phyloP scores from a whole-genome alignment of 2,888 invertebrate genomes.

The Dolichomitus sp. region DNA sequence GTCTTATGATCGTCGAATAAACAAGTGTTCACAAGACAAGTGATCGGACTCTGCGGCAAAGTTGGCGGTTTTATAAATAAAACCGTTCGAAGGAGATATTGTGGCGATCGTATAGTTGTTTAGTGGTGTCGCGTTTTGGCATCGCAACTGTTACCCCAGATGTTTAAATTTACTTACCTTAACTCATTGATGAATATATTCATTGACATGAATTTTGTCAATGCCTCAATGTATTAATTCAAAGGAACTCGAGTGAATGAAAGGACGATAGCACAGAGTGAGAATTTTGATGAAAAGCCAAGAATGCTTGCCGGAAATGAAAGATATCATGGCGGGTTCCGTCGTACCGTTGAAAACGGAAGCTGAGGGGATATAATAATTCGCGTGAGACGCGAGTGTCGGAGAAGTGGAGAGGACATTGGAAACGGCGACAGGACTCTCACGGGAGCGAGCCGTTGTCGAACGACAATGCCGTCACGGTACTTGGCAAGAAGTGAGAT shows the following conservation, averaged over 20 bases:
- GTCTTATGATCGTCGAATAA: too few species aligned
- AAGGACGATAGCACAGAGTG: constrained; percentile 61
- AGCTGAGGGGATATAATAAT: constrained; percentile 25
- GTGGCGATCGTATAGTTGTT: too few species aligned
- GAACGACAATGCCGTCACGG: constrained; percentile 53
- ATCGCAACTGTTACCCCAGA: not conserved
- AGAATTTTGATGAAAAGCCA: constrained; percentile 11
- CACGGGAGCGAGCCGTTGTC: constrained; percentile 34
- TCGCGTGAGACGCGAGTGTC: constrained; percentile 19
- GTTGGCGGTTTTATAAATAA: too few species aligned
- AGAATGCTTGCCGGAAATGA: constrained; percentile 2
- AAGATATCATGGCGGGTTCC: constrained; percentile 20
- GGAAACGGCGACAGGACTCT: constrained; percentile 24
- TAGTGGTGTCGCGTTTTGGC: not conserved
- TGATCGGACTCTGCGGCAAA: too few species aligned
- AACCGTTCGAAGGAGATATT: too few species aligned
- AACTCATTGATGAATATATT: constrained; percentile 6
- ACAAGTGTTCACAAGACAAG: too few species aligned
- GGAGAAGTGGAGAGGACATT: constrained; percentile 33
- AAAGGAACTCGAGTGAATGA: constrained; percentile 63
- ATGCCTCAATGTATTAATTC: constrained; percentile 58
- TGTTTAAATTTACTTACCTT: not conserved
- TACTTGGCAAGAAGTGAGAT: constrained; percentile 53
- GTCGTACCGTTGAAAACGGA: constrained; percentile 13
- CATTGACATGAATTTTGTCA: constrained; percentile 1